Percentiles rank a stretch among this genome's conserved stretches.
These are phyloP conservation scores for Amaurobius ferox DNA, from an alignment of 2,888 invertebrate genomes.

Conservation along the genomic window DNA sequence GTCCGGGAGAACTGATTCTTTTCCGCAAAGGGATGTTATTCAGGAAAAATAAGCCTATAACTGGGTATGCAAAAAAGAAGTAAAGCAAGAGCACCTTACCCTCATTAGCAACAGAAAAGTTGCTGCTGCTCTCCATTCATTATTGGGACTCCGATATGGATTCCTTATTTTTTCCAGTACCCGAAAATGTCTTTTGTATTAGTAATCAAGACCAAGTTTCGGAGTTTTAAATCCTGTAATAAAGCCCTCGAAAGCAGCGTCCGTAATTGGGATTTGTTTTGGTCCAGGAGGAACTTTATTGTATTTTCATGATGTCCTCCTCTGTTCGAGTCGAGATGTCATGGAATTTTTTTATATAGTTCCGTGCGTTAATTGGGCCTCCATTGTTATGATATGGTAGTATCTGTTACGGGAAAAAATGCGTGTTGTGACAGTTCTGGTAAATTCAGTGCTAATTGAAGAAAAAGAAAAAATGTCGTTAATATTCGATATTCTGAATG, in stretches of 20 bases:
- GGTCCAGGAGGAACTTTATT: conserved; percentile 50
- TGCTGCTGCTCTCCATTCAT: conserved; percentile 64
- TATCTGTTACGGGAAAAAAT: not conserved
- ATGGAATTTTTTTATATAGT: not conserved
- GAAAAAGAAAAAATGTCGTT: not conserved
- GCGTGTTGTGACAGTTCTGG: not conserved
- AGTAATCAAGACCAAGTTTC: conserved; percentile 55
- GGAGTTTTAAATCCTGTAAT: conserved; percentile 61
- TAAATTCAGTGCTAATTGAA: conserved; percentile 10
- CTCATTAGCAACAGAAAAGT: conserved; percentile 63
- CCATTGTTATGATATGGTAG: conserved; percentile 29
- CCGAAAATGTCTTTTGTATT: conserved; percentile 45
- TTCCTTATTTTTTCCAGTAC: conserved; percentile 30
- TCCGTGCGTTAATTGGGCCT: conserved; percentile 51
- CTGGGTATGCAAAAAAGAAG: conserved; percentile 48
- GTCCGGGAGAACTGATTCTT: conserved; percentile 57
- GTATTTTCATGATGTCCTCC: conserved; percentile 28
- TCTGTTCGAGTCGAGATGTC: not conserved
- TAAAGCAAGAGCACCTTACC: conserved; percentile 57
- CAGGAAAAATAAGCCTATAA: conserved; percentile 70
- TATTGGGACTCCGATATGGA: conserved; percentile 26
- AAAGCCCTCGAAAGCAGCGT: conserved; percentile 49
- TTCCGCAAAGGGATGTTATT: conserved; percentile 56
- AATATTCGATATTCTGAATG: not conserved
- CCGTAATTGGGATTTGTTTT: conserved; percentile 67